Evolutionary conservation across 2,113 vertebrate species (phyloP), one percentile per base, ranked within the genome.

Genomic region (Mastomys coucha): DNA sequence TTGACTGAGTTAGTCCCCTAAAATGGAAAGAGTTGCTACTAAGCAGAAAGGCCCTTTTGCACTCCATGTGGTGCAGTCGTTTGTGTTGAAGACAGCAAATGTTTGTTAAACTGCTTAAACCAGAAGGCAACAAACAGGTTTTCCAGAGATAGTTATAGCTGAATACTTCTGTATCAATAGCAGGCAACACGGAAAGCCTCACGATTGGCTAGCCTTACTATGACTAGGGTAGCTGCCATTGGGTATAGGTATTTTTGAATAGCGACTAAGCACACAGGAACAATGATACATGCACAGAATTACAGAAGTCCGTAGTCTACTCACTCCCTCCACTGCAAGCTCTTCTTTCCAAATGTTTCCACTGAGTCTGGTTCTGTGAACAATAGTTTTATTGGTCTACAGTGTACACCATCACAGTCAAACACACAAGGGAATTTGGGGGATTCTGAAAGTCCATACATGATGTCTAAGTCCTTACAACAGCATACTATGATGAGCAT

Each of bases 301-400:
- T 53, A 65, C 8, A 53, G 49, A 78, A 63, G 5, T 49, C 53
- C 81, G 9, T 33, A 75, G 14, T 58, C 33, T 26, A 28, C 63
- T 12, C 9, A 10, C 9, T 26, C 26, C 26, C 31, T 16, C 77
- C 7, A 0, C n/a, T 33, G 75, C 0, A 86, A 16, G 17, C 51
- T 91, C 82, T 22, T 51, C 45, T 89, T 28, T 65, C 67, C 56
- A 20, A 36, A 73, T 51, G 58, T 42, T 85, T 72, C 69, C 33
- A 19, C 7, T 49, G 69, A 88, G n/a, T 96, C 92, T 90, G 89
- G 45, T 70, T 92, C 90, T 91, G 60, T 73, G 2, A 80, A 84
- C 49, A 95, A 22, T 76, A 31, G 16, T 92, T 91, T 87, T 81
- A 26, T 49, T 70, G 81, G 67, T 67, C 84, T 58, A 31, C 20